Conservation (phyloP, 2,113 vertebrate species). For the Chaenocephalus aceratus region DNA sequence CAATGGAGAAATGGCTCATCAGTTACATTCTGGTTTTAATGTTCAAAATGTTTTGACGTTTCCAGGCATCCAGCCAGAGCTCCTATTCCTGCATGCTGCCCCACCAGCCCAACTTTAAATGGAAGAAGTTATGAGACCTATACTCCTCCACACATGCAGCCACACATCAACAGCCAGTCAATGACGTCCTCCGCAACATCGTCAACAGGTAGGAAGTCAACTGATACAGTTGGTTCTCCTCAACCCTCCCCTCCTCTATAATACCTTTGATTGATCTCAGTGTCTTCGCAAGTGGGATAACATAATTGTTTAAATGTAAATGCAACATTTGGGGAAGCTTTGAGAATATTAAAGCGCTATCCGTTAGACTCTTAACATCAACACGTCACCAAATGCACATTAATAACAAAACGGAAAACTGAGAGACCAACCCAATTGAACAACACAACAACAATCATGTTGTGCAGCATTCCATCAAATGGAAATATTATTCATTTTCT, state of each 20-base stretch:
- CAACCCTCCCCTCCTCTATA: no score
- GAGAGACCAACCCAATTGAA: not conserved
- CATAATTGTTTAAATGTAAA: not conserved
- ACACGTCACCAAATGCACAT: not conserved
- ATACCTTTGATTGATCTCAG: no score
- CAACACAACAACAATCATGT: not conserved
- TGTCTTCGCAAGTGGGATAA: not conserved
- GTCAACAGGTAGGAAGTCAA: constrained; percentile 91
- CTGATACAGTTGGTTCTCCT: not conserved
- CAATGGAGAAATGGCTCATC: not conserved
- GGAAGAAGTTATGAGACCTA: constrained; percentile 97
- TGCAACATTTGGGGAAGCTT: no score
- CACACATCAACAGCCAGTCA: constrained; percentile 97
- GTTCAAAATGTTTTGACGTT: constrained; percentile 62
- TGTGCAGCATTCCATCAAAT: not conserved
- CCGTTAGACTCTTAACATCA: not conserved
- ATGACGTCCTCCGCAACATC: constrained; percentile 92
- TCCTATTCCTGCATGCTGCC: constrained; percentile 99
- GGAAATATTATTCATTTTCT: not conserved
- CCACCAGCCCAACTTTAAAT: constrained; percentile 94
- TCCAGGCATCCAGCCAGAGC: constrained; percentile 89
- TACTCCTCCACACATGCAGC: constrained; percentile 97
- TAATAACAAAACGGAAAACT: not conserved
- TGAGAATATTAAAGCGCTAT: not conserved
- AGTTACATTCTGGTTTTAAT: not conserved